A percentile compares a stretch with the other conserved stretches of the same genome.
Conservation (phyloP, 2,113 vertebrate species). For the Clarias batrachus region DNA sequence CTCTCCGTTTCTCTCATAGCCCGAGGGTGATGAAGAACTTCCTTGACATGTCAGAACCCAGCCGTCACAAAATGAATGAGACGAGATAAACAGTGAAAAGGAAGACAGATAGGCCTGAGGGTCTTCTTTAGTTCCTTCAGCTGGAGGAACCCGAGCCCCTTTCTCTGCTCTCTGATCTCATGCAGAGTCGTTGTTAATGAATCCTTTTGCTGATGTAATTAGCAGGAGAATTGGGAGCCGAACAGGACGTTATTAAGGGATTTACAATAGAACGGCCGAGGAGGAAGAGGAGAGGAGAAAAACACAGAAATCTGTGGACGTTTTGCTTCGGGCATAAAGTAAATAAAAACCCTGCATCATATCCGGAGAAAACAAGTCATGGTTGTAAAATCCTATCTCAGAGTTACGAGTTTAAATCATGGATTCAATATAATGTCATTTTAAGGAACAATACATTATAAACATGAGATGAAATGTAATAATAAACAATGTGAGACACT, state of each 20-base stretch:
- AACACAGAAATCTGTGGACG: neutral
- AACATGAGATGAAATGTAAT: neutral
- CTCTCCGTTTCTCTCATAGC: conserved; percentile 30
- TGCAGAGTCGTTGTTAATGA: conserved; percentile 34
- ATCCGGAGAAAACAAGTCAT: neutral
- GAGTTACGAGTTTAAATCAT: neutral
- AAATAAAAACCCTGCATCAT: neutral
- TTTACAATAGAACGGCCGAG: neutral
- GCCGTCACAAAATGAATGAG: neutral
- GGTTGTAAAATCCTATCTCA: neutral
- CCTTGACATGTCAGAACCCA: conserved; percentile 6
- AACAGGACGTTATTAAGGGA: neutral
- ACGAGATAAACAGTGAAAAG: neutral
- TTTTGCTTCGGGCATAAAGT: neutral
- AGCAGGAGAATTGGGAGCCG: neutral
- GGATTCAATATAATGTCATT: neutral
- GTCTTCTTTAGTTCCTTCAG: conserved; percentile 11
- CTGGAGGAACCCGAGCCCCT: neutral
- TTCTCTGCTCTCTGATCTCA: conserved; percentile 16
- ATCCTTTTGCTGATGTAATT: conserved; percentile 21
- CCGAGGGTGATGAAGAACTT: conserved; percentile 50
- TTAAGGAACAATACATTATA: neutral
- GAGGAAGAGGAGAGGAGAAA: neutral
- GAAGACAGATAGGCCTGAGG: conserved; percentile 5
- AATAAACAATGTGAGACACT: neutral